Conservation (phyloP, 2,797 vertebrate species). For the Catharus ustulatus region DNA sequence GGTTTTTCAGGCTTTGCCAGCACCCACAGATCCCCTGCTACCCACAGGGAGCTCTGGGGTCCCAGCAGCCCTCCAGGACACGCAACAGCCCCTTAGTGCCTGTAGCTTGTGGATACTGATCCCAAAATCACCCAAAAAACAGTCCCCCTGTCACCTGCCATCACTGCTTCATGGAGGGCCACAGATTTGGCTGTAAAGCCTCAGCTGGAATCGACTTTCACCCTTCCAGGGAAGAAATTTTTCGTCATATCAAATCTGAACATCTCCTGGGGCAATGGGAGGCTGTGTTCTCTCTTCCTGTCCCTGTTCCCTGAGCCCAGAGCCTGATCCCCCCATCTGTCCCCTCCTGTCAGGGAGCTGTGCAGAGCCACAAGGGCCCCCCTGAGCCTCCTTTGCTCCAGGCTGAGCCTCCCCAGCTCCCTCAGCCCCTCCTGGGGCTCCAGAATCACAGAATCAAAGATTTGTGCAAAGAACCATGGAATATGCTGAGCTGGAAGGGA, state of each 20-base stretch:
- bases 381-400: neutral
- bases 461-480: neutral
- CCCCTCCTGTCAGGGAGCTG: neutral
- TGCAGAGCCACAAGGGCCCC: neutral
- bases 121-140: neutral
- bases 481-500: neutral
- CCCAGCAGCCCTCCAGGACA: neutral
- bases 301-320: neutral
- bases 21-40: neutral
- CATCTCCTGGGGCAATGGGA: neutral
- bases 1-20: neutral
- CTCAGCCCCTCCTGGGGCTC: rapidly evolving
- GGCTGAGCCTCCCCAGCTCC: neutral
- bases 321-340: rapidly evolving
- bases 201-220: neutral
- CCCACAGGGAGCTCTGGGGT: rapidly evolving
- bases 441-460: neutral
- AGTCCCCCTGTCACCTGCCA: neutral
- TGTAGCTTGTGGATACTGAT: neutral
- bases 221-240: neutral
- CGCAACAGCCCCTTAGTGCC: neutral
- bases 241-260: neutral
- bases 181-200: neutral
- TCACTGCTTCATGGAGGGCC: rapidly evolving
- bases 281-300: neutral